A percentile compares a stretch with the other conserved stretches of the same genome.
These are phyloP conservation scores for Oncorhynchus tshawytscha DNA, from an alignment of 2,113 vertebrate genomes.

Conservation along the genomic window DNA sequence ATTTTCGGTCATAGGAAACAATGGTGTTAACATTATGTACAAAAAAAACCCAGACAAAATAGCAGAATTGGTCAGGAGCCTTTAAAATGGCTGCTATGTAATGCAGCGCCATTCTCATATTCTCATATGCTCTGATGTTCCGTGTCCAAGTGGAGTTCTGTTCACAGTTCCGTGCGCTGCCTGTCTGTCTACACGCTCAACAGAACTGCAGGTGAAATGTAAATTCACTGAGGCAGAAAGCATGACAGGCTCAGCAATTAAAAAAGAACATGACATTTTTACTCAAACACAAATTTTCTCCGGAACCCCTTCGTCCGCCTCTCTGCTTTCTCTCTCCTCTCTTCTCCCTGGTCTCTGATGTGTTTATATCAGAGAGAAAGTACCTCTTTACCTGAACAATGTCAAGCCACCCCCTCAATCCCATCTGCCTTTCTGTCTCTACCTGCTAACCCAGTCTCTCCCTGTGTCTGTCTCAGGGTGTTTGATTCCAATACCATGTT, in stretches of 20 bases:
- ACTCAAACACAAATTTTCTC: constrained; percentile 27
- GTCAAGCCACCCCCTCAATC: not conserved
- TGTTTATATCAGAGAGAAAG: not conserved
- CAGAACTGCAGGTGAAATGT: constrained; percentile 37
- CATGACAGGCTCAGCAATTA: constrained; percentile 31
- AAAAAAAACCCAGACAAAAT: no score
- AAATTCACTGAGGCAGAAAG: constrained; percentile 37
- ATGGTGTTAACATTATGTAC: no score
- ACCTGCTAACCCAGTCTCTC: not conserved
- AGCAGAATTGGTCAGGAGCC: not conserved
- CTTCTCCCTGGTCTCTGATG: no score
- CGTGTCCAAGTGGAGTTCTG: constrained; percentile 16
- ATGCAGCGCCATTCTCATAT: no score
- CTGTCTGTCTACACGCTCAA: not conserved
- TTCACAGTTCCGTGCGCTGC: constrained; percentile 3
- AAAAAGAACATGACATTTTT: constrained; percentile 29
- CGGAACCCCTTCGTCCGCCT: not conserved
- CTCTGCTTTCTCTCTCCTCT: no score
- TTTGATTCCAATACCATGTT: constrained; percentile 30
- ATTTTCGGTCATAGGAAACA: no score
- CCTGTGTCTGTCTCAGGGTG: constrained; percentile 20
- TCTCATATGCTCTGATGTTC: constrained; percentile 18
- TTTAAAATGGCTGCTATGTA: no score
- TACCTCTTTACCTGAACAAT: not conserved
- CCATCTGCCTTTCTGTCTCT: not conserved